phyloP scores from a whole-genome alignment of 2,113 vertebrate species.

The Collichthys lucidus region DNA sequence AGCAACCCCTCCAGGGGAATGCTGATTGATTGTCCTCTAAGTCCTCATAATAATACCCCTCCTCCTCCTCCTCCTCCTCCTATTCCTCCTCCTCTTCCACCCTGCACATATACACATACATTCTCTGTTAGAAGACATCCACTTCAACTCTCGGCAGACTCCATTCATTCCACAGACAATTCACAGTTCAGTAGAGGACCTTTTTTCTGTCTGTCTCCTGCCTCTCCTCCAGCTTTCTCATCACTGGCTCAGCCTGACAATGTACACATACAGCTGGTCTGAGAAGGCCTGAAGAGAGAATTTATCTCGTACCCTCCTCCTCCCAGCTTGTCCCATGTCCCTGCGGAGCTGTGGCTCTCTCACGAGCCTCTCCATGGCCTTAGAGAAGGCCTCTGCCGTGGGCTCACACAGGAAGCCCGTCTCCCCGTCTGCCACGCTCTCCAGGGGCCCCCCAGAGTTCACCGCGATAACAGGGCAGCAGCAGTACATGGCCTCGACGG shows the following conservation, averaged over 20 bases:
- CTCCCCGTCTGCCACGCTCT: slow-evolving; percentile 89
- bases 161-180: slow-evolving; percentile 8
- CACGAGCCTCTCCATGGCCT: slow-evolving; percentile 91
- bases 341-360: slow-evolving; percentile 87
- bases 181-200: slow-evolving; percentile 33
- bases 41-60: slow-evolving; percentile 39
- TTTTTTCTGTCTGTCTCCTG: slow-evolving; percentile 19
- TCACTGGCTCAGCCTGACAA: slow-evolving; percentile 87
- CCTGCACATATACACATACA: slow-evolving; percentile 57
- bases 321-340: slow-evolving; percentile 92
- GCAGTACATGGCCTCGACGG: slow-evolving; percentile 97
- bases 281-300: slow-evolving; percentile 94
- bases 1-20: slow-evolving; percentile 78
- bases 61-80: not conserved
- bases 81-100: not conserved
- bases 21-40: slow-evolving; percentile 77
- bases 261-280: slow-evolving; percentile 88
- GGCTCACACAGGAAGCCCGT: slow-evolving; percentile 94
- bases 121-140: slow-evolving; percentile 23
- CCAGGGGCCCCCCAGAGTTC: slow-evolving; percentile 94
- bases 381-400: slow-evolving; percentile 86
- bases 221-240: slow-evolving; percentile 19
- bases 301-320: slow-evolving; percentile 87
- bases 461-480: slow-evolving; percentile 93
- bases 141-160: slow-evolving; percentile 22